Evolutionary conservation across 2,888 invertebrate species (phyloP).

Genomic region (Apamea monoglypha): DNA sequence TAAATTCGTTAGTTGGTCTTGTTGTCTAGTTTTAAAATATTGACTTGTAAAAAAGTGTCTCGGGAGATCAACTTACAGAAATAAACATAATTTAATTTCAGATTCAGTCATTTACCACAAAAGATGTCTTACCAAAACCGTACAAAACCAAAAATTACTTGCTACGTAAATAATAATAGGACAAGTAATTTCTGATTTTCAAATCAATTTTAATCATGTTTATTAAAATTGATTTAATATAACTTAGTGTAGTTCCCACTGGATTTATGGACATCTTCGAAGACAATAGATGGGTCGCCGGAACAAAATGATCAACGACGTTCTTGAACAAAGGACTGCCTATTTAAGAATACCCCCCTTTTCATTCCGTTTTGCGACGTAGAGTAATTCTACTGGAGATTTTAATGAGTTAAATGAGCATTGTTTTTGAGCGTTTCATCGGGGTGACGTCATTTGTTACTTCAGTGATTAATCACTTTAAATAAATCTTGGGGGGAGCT

Average conservation of each 20-base stretch:
- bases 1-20: background rate
- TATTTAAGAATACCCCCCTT: slow-evolving; percentile 73
- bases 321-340: slow-evolving; percentile 74
- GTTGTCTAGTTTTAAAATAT: background rate
- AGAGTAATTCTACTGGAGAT: slow-evolving; percentile 67
- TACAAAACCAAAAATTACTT: slow-evolving; percentile 41
- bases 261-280: slow-evolving; percentile 69
- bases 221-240: slow-evolving; percentile 51
- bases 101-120: background rate
- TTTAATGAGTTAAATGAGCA: slow-evolving; percentile 69
- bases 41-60: background rate
- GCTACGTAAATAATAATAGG: background rate
- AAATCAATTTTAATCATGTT: background rate
- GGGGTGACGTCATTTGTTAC: slow-evolving; percentile 59
- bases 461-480: slow-evolving; percentile 51
- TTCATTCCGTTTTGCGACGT: slow-evolving; percentile 62
- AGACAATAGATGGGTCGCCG: slow-evolving; percentile 68
- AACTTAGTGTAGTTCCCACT: slow-evolving; percentile 55
- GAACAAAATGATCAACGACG: slow-evolving; percentile 76
- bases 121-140: background rate
- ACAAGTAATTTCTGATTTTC: background rate
- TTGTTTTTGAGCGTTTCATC: slow-evolving; percentile 67
- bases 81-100: background rate
- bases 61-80: background rate
- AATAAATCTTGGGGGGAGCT: slow-evolving; percentile 54